Conservation (phyloP, 2,113 vertebrate genomes). For the Aix galericulata region DNA sequence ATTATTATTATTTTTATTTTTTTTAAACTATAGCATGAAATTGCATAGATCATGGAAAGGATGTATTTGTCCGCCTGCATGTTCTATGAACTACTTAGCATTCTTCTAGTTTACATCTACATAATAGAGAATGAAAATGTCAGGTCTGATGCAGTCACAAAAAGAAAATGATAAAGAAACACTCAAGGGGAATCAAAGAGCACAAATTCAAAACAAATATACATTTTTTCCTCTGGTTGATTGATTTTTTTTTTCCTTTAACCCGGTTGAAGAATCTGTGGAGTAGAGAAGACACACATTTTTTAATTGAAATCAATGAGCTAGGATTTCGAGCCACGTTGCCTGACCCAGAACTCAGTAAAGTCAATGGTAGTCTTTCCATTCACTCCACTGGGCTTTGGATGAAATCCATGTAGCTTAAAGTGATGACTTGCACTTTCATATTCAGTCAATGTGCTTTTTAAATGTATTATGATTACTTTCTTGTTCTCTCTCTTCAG, state of each 20-base stretch:
- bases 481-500: background rate
- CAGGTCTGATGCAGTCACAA: background rate
- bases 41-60: background rate
- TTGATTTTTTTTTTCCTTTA: background rate
- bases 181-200: background rate
- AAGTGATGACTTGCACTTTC: background rate
- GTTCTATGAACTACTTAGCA: background rate
- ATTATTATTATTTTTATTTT: background rate
- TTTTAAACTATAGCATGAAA: background rate
- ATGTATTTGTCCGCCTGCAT: background rate
- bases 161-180: background rate
- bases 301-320: slow-evolving; percentile 30
- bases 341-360: background rate
- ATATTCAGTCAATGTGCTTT: background rate
- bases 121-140: background rate
- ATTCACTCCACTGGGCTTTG: background rate
- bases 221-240: background rate
- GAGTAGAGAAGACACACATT: background rate
- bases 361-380: slow-evolving; percentile 9
- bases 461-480: background rate
- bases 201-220: background rate
- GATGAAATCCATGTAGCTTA: background rate
- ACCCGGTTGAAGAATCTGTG: background rate
- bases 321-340: background rate
- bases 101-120: background rate